These are phyloP conservation scores for Scaptomyza reducta DNA, from an alignment of 2,888 invertebrate species.

Conservation along the genomic window DNA sequence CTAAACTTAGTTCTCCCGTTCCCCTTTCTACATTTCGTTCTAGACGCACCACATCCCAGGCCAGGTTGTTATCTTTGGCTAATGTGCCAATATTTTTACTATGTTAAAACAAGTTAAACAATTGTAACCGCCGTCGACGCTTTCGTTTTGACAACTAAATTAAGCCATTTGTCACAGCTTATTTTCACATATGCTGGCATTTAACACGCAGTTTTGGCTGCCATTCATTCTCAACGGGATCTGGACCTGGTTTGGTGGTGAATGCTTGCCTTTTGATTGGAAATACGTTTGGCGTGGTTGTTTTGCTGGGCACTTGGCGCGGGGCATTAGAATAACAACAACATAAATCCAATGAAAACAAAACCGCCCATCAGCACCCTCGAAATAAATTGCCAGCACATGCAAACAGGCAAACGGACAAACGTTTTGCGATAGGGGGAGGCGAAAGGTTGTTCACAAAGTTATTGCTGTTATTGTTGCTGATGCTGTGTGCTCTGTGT, in stretches of 20 bases:
- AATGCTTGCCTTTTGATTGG: slow-evolving; percentile 68
- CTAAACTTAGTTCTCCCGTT: slow-evolving; percentile 17
- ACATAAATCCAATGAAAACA: slow-evolving; percentile 82
- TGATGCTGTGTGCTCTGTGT: slow-evolving; percentile 40
- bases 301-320: slow-evolving; percentile 55
- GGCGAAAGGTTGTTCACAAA: slow-evolving; percentile 33
- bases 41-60: slow-evolving; percentile 1
- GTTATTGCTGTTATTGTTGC: slow-evolving; percentile 49
- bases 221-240: slow-evolving; percentile 12
- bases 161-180: slow-evolving; percentile 85
- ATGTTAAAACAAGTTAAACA: slow-evolving; percentile 70
- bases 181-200: slow-evolving; percentile 85
- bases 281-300: slow-evolving; percentile 63
- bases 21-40: not conserved
- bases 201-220: slow-evolving; percentile 75
- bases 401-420: slow-evolving; percentile 29
- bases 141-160: slow-evolving; percentile 80
- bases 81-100: slow-evolving; percentile 76
- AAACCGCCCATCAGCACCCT: slow-evolving; percentile 83
- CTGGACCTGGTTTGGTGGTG: slow-evolving; percentile 44
- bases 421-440: slow-evolving; percentile 4
- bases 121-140: slow-evolving; percentile 33
- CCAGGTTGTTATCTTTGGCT: slow-evolving; percentile 63
- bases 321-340: slow-evolving; percentile 77
- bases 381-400: slow-evolving; percentile 69